Conservation (phyloP, 2,113 vertebrate species). For the Lanius ludovicianus region DNA sequence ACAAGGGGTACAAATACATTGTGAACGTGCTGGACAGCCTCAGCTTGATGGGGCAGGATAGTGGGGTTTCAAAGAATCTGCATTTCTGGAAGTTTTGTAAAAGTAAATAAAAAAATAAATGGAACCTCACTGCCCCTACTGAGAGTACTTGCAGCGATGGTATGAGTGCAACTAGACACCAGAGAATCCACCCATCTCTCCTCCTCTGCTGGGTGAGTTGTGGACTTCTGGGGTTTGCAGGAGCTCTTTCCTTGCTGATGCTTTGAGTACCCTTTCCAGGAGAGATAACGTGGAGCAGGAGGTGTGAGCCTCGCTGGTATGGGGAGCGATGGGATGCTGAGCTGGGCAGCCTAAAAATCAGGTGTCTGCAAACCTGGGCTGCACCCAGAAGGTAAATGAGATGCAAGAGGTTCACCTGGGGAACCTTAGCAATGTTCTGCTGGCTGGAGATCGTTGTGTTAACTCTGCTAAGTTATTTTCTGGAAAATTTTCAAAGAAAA, state of each 20-base stretch:
- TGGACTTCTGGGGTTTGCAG: background rate
- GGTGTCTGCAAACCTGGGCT: background rate
- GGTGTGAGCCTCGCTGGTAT: background rate
- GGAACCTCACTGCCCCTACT: background rate
- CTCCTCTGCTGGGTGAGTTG: background rate
- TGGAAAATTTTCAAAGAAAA: background rate
- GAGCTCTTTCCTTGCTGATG: background rate
- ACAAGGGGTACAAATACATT: background rate
- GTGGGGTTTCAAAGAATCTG: background rate
- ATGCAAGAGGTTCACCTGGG: background rate
- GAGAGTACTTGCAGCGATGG: background rate
- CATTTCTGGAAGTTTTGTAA: background rate
- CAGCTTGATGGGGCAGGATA: background rate
- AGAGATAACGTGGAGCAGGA: accelerated
- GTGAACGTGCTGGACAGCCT: background rate
- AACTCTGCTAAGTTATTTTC: background rate
- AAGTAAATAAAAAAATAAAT: background rate
- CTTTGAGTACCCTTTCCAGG: background rate
- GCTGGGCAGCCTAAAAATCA: background rate
- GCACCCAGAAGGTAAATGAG: background rate
- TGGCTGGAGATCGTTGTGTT: background rate
- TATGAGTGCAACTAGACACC: accelerated
- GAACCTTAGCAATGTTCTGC: background rate
- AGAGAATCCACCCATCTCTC: background rate
- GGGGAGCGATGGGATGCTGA: background rate